phyloP scores from a whole-genome alignment of 2,113 vertebrate genomes.

The Penelope pileata region DNA sequence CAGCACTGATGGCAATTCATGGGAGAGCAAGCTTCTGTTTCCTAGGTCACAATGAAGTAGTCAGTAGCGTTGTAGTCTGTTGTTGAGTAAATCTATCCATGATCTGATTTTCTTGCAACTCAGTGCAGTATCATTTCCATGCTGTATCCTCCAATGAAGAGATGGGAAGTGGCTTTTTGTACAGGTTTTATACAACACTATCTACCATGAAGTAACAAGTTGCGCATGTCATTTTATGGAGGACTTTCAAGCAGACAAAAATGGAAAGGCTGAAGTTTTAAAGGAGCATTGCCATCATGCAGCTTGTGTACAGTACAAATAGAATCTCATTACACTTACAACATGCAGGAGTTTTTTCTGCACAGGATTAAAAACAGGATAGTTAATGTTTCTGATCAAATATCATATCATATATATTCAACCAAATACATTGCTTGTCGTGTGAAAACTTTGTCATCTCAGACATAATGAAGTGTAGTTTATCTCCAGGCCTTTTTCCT shows the following conservation, averaged over 20 bases:
- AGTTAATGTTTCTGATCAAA: conserved; percentile 58
- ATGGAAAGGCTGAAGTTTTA: neutral
- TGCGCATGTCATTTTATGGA: neutral
- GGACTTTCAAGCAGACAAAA: neutral
- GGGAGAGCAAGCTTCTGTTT: conserved; percentile 11
- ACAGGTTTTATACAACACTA: neutral
- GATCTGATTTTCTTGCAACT: neutral
- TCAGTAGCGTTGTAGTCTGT: neutral
- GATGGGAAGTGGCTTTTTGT: neutral
- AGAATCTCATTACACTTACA: neutral
- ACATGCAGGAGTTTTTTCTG: conserved; percentile 17
- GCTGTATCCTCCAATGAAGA: neutral
- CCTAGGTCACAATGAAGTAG: neutral
- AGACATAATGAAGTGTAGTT: neutral
- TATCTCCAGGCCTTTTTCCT: neutral
- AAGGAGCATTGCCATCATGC: neutral
- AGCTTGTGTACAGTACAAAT: conserved; percentile 30
- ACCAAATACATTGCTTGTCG: neutral
- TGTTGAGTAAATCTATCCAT: neutral
- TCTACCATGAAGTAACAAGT: neutral
- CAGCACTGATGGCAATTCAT: neutral
- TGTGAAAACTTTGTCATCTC: conserved; percentile 17
- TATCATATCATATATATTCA: conserved; percentile 13
- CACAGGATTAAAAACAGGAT: neutral
- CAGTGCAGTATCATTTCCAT: neutral